Evolutionary conservation across 2,113 vertebrate genomes (phyloP).

Genomic region (Oxygymnocypris stewartii): DNA sequence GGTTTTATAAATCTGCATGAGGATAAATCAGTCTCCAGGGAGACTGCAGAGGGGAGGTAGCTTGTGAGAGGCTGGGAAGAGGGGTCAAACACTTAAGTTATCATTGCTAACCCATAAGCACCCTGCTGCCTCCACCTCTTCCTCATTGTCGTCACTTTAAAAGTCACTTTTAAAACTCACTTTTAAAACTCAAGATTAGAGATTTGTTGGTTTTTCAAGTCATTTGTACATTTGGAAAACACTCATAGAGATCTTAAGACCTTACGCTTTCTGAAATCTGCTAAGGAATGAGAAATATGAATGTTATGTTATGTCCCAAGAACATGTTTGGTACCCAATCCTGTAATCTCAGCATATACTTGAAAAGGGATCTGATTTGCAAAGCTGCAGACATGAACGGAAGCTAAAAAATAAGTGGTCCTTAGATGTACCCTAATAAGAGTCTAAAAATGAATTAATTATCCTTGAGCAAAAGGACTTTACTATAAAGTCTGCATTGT

Average conservation of each 20-base stretch:
- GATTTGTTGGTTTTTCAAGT: neutral
- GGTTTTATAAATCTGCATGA: slow-evolving; percentile 33
- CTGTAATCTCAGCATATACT: neutral
- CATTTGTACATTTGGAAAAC: neutral
- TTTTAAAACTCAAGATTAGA: neutral
- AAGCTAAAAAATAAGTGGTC: neutral
- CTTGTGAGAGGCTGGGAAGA: neutral
- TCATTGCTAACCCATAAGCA: neutral
- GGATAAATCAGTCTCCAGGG: slow-evolving; percentile 10
- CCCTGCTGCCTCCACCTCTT: neutral
- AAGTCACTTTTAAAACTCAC: no score
- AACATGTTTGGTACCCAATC: neutral
- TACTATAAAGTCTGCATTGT: neutral
- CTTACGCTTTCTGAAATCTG: slow-evolving; percentile 13
- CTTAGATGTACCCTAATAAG: neutral
- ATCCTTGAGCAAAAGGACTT: neutral
- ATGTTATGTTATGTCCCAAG: neutral
- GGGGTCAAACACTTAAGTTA: slow-evolving; percentile 5
- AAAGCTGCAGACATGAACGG: neutral
- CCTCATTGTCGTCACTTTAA: neutral
- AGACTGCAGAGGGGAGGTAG: neutral
- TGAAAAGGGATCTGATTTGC: neutral
- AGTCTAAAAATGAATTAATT: neutral
- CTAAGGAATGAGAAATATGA: neutral
- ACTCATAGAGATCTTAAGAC: neutral